Evolutionary conservation across 2,113 vertebrate genomes (phyloP), one percentile per base, ranked within the genome.

Genomic region (Geococcyx californianus): DNA sequence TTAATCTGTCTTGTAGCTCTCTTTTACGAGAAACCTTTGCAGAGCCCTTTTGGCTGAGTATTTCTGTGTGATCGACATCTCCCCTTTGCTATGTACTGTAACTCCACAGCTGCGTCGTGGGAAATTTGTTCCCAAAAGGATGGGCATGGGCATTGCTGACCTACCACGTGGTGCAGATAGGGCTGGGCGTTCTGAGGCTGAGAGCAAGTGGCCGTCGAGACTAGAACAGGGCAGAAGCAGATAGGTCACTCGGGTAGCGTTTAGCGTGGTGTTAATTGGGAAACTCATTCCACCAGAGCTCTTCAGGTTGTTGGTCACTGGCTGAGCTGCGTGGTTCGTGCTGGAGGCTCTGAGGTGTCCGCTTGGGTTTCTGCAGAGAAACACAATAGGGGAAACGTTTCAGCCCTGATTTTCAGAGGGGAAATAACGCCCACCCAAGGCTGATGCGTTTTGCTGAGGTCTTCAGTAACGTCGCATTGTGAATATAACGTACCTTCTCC

Each of bases 211-310:
- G 69, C 33, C 4, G 1, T n/a, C 23, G 15, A 56, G 73, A 11
- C 64, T 66, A 36, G 56, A 31, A 33, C 51, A 7, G 64, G 47
- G 63, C 85, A 81, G 83, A 36, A 60, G 84, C 58, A 74, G 68
- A 5, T 33, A 3, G 23, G 40, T 55, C 40, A 6, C 49, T 78
- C 60, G 60, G 25, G 69, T 33, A 40, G 42, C 28, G 5, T 84
- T 81, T 56, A 69, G 60, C 38, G 73, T 20, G 24, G 63, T n/a
- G 4, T 63, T 67, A 0, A 58, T 17, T 7, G 10, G 59, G 76
- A 51, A 62, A 29, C 0, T 0, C 33, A 6, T 67, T 74, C 81
- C 31, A 11, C 33, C 0, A 0, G 44, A 64, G 44, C 56, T 79
- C 70, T 51, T 49, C 17, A 13, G 73, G 33, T 26, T 84, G 55